These are phyloP conservation scores for Diachrysia chrysitis DNA, from an alignment of 2,888 invertebrate species.

Conservation along the genomic window DNA sequence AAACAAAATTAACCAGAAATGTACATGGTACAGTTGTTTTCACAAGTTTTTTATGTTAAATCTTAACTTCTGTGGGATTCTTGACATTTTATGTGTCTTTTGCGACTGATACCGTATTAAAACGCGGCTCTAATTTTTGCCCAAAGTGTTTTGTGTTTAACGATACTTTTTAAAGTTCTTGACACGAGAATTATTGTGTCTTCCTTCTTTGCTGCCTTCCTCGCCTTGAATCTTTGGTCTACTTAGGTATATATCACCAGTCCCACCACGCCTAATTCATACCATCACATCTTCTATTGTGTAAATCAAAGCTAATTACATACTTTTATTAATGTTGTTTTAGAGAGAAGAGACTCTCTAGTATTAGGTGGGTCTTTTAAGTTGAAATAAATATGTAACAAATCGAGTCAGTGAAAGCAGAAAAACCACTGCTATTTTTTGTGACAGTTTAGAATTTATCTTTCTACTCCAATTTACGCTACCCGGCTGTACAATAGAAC, in stretches of 20 bases:
- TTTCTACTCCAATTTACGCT: background rate
- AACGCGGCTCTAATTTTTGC: conserved; percentile 17
- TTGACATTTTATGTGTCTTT: conserved; percentile 38
- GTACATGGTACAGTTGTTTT: conserved; percentile 22
- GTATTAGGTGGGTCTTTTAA: background rate
- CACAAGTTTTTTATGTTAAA: conserved; percentile 49
- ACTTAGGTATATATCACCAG: no score
- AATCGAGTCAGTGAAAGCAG: background rate
- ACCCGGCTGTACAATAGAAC: background rate
- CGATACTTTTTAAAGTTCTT: conserved; percentile 6
- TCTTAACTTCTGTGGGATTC: conserved; percentile 41
- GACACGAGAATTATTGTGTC: background rate
- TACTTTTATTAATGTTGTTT: no score
- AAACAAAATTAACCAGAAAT: conserved; percentile 46
- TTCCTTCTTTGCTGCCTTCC: no score
- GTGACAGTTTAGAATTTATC: background rate
- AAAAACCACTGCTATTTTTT: background rate
- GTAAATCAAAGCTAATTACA: no score
- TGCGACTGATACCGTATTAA: conserved; percentile 39
- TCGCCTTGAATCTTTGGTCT: no score
- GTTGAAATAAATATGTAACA: background rate
- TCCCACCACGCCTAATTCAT: no score
- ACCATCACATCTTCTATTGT: no score
- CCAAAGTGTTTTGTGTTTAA: conserved; percentile 24
- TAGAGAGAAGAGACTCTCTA: no score